A percentile compares a stretch with the other conserved stretches of the same genome.
phyloP scores from a whole-genome alignment of 2,888 invertebrate species.

The Mesochorus sp. region DNA sequence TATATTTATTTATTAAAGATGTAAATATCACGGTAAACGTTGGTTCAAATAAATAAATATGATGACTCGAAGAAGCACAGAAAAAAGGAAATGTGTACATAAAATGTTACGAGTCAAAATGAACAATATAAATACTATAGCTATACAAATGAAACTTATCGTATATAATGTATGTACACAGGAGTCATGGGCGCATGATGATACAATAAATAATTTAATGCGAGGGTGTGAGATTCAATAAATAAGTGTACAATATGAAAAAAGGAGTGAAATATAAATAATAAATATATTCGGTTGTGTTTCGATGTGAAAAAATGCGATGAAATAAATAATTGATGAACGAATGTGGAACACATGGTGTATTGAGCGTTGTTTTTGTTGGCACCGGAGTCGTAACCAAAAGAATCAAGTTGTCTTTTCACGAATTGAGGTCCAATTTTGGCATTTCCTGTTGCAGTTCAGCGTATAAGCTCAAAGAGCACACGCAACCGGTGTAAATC shows the following conservation, averaged over 20 bases:
- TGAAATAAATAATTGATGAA: slow-evolving; percentile 56
- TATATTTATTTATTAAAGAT: slow-evolving; percentile 5
- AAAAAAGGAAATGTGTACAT: not conserved
- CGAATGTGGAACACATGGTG: no score
- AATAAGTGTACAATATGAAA: slow-evolving; percentile 9
- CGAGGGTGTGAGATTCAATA: slow-evolving; percentile 5
- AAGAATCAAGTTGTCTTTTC: not conserved
- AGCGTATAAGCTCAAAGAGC: slow-evolving; percentile 56
- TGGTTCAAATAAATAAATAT: slow-evolving; percentile 39
- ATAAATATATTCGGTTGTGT: slow-evolving; percentile 7
- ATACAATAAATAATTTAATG: slow-evolving; percentile 48
- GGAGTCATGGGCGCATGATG: not conserved
- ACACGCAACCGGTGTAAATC: slow-evolving; percentile 71
- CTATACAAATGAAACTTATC: slow-evolving; percentile 1
- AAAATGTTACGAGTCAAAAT: no score
- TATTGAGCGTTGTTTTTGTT: slow-evolving; percentile 44
- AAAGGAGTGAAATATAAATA: not conserved
- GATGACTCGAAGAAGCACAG: not conserved
- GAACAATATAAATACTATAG: not conserved
- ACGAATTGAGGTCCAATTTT: not conserved
- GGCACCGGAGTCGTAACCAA: not conserved
- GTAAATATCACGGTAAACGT: slow-evolving; percentile 54
- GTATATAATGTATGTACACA: not conserved
- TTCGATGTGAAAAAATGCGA: slow-evolving; percentile 4
- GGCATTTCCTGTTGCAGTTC: not conserved